A percentile compares a stretch with the other conserved stretches of the same genome.
These are phyloP conservation scores for Leucozona laternaria DNA, from an alignment of 2,888 invertebrate genomes.

Conservation along the genomic window DNA sequence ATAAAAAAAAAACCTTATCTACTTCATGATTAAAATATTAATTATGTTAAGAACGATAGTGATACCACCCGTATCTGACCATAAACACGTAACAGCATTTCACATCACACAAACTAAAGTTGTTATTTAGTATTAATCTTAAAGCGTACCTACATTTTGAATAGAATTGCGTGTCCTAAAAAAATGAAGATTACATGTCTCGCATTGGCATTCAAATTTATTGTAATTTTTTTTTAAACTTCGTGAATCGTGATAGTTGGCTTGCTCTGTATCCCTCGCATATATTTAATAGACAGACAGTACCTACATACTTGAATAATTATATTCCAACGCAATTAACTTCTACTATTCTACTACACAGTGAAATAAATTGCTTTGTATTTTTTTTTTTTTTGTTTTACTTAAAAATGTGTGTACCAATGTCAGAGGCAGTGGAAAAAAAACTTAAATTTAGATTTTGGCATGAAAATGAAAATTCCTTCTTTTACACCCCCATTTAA, in stretches of 20 bases:
- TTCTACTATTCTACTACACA: slow-evolving; percentile 22
- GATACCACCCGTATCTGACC: neutral
- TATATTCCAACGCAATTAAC: slow-evolving; percentile 45
- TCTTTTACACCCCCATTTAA: slow-evolving; percentile 35
- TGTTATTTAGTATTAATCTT: too few species aligned
- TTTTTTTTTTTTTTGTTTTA: neutral
- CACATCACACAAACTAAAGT: neutral
- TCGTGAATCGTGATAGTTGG: neutral
- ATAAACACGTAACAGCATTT: neutral
- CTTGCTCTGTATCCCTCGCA: neutral
- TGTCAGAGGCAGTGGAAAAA: slow-evolving; percentile 13
- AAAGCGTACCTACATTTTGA: neutral
- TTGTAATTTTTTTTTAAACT: neutral
- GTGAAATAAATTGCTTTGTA: slow-evolving; percentile 31
- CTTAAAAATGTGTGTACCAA: slow-evolving; percentile 12
- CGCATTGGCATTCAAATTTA: slow-evolving; percentile 8
- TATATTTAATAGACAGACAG: neutral
- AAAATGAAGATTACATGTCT: neutral
- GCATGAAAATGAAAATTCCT: slow-evolving; percentile 40
- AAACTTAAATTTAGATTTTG: slow-evolving; percentile 63
- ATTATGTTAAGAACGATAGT: neutral
- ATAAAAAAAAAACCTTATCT: neutral
- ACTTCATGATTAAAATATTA: slow-evolving; percentile 7
- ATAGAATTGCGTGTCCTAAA: slow-evolving; percentile 7
- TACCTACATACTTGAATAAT: slow-evolving; percentile 12